Conservation (phyloP, 2,797 vertebrate species). For the Cirrhinus molitorella region DNA sequence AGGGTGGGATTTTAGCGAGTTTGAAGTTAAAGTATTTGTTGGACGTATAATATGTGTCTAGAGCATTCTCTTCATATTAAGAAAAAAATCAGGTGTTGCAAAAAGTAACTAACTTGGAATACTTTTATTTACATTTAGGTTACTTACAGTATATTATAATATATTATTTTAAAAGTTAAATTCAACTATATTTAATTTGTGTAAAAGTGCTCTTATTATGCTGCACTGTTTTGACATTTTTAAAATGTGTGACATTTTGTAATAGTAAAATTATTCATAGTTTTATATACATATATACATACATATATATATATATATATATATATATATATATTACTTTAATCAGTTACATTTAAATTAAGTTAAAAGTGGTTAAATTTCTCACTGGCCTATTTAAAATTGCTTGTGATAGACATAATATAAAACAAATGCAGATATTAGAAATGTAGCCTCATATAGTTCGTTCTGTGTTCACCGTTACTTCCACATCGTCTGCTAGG, state of each 20-base stretch:
- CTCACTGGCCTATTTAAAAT: background rate
- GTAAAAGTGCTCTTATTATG: background rate
- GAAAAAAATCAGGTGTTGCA: too few species aligned
- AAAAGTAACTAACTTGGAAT: too few species aligned
- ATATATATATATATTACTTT: background rate
- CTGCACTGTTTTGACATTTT: background rate
- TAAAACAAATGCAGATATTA: background rate
- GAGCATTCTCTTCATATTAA: too few species aligned
- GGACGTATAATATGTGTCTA: too few species aligned
- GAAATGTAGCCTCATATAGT: background rate
- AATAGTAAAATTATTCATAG: too few species aligned
- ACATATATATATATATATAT: too few species aligned
- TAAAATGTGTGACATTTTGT: background rate
- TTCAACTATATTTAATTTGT: background rate
- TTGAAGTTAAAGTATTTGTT: too few species aligned
- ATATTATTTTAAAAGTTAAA: too few species aligned
- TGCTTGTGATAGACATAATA: background rate
- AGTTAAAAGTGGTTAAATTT: background rate
- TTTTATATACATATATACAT: too few species aligned
- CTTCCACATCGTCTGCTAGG: constrained; percentile 26
- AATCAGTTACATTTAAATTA: background rate
- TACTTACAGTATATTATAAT: too few species aligned
- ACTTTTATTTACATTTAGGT: too few species aligned
- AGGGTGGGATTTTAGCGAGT: too few species aligned
- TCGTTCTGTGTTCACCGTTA: background rate